These are phyloP conservation scores for Nannospalax galili DNA, from an alignment of 2,113 vertebrate species.

Conservation along the genomic window DNA sequence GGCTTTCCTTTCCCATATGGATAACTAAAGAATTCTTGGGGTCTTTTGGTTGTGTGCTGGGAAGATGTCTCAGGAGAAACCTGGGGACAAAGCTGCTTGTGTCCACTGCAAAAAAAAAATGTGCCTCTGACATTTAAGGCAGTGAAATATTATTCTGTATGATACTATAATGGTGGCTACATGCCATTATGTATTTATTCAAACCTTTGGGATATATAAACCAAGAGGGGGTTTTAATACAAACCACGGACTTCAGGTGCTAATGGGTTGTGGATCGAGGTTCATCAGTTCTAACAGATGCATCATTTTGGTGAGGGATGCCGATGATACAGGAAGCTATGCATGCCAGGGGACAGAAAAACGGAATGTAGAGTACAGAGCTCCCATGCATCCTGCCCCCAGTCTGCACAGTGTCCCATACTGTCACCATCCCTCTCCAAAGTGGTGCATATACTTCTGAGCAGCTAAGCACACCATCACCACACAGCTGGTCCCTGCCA, in stretches of 20 bases:
- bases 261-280: not conserved
- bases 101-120: conserved; percentile 1
- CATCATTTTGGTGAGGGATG: not conserved
- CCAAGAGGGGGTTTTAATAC: not conserved
- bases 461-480: not conserved
- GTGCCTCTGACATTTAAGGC: not conserved
- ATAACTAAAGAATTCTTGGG: not conserved
- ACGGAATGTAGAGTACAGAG: not conserved
- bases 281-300: not conserved
- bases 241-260: not conserved
- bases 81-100: not conserved
- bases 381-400: too few species aligned
- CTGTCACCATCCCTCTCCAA: too few species aligned
- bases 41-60: conserved; percentile 32
- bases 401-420: not conserved
- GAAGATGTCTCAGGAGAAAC: conserved; percentile 31
- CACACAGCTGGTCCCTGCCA: not conserved
- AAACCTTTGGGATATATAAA: not conserved
- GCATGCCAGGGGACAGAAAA: too few species aligned
- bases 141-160: not conserved
- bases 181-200: not conserved
- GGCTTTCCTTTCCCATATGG: conserved; percentile 14
- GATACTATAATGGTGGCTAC: not conserved
- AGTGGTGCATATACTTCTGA: too few species aligned
- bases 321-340: not conserved